These are phyloP conservation scores for Idaea aversata DNA, from an alignment of 2,888 invertebrate genomes.

Conservation along the genomic window DNA sequence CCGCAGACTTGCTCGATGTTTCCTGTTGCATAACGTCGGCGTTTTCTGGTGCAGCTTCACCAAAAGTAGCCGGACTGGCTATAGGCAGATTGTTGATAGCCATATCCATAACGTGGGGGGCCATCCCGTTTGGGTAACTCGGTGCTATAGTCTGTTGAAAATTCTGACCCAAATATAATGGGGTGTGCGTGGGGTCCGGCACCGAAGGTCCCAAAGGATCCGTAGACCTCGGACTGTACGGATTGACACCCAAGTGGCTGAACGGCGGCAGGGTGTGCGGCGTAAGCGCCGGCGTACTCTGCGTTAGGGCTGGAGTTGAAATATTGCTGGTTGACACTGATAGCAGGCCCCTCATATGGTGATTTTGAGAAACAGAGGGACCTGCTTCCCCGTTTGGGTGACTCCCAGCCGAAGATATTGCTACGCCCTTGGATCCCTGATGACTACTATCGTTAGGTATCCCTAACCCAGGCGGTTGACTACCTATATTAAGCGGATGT, in stretches of 20 bases:
- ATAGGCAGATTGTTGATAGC: constrained; percentile 84
- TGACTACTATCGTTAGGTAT: constrained; percentile 67
- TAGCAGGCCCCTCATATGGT: constrained; percentile 95
- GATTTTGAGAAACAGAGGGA: constrained; percentile 93
- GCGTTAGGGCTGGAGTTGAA: constrained; percentile 79
- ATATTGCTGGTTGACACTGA: constrained; percentile 87
- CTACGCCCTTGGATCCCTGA: constrained; percentile 61
- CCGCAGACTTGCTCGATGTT: constrained; percentile 61
- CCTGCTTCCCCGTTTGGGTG: constrained; percentile 98
- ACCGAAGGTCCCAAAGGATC: constrained; percentile 81
- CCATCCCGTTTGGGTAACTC: constrained; percentile 91
- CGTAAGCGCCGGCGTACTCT: constrained; percentile 78
- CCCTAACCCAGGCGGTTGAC: constrained; percentile 76
- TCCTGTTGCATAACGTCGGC: constrained; percentile 74
- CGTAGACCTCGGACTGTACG: constrained; percentile 80
- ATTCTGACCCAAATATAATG: constrained; percentile 82
- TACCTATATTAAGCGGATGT: constrained; percentile 80
- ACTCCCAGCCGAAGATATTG: constrained; percentile 83
- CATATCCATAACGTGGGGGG: constrained; percentile 91
- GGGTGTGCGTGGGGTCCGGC: constrained; percentile 81
- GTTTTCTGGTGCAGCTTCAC: constrained; percentile 81
- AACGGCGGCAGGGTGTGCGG: constrained; percentile 80
- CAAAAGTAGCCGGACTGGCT: constrained; percentile 91
- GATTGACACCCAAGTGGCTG: constrained; percentile 81
- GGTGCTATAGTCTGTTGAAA: constrained; percentile 81